Percentiles rank a stretch among this genome's conserved stretches.
These are phyloP conservation scores for Scaptodrosophila lebanonensis DNA, from an alignment of 1,140 invertebrate species.

Conservation along the genomic window DNA sequence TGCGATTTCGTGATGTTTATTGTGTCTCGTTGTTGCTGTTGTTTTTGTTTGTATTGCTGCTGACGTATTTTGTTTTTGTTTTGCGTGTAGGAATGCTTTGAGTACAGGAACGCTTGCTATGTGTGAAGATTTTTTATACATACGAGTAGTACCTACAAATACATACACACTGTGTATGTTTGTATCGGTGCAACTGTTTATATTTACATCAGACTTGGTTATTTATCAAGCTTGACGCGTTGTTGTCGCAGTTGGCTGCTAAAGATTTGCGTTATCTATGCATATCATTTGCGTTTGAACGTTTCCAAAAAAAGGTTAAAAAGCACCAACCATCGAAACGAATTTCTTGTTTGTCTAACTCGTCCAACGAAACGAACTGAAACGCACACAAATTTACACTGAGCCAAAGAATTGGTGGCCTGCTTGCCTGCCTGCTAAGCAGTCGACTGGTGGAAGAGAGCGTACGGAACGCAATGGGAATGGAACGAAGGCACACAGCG, in stretches of 20 bases:
- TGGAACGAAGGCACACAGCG: neutral
- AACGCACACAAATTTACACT: slow-evolving; percentile 53
- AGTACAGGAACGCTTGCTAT: slow-evolving; percentile 70
- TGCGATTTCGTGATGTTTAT: slow-evolving; percentile 14
- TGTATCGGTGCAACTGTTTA: neutral
- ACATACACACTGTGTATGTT: slow-evolving; percentile 15
- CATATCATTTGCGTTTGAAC: too few relatives aligned
- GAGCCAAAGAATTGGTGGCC: too few relatives aligned
- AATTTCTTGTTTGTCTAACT: slow-evolving; percentile 25
- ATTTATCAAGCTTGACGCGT: too few relatives aligned
- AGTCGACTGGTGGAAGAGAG: slow-evolving; percentile 3
- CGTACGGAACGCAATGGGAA: slow-evolving; percentile 4
- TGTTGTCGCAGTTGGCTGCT: too few relatives aligned
- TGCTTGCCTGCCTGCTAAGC: too few relatives aligned
- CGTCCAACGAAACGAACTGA: slow-evolving; percentile 54
- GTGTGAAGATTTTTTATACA: slow-evolving; percentile 19
- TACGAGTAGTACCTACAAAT: too few relatives aligned
- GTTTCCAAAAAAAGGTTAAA: too few relatives aligned
- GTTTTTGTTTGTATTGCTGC: slow-evolving; percentile 4
- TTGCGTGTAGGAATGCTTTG: slow-evolving; percentile 66
- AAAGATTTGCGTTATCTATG: too few relatives aligned
- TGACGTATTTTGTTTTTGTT: slow-evolving; percentile 22
- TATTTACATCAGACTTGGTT: too few relatives aligned
- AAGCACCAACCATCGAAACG: too few relatives aligned
- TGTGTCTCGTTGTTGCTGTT: slow-evolving; percentile 23